phyloP scores from a whole-genome alignment of 2,797 vertebrate genomes.

The Halcyon chelicuti region DNA sequence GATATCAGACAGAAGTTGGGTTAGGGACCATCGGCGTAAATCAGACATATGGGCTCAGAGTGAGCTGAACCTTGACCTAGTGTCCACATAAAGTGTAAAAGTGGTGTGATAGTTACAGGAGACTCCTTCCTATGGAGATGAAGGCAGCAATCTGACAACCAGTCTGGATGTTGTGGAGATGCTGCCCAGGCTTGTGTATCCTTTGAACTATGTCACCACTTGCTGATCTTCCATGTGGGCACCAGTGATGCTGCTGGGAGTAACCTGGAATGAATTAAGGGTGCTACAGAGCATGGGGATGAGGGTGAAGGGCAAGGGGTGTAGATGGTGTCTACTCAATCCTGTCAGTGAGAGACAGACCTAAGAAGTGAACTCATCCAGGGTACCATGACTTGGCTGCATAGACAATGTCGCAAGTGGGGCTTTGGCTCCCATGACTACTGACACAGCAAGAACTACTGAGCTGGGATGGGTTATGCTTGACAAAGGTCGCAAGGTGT shows the following conservation, averaged over 20 bases:
- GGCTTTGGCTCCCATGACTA: background rate
- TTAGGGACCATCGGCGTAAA: background rate
- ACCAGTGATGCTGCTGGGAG: background rate
- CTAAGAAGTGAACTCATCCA: background rate
- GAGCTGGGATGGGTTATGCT: background rate
- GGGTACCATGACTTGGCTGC: background rate
- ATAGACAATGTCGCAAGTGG: background rate
- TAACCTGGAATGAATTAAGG: background rate
- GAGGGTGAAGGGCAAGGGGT: background rate
- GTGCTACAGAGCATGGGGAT: background rate
- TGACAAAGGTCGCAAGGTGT: background rate
- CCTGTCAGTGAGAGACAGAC: background rate
- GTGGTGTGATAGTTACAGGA: background rate
- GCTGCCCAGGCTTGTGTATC: background rate
- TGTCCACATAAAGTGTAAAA: background rate
- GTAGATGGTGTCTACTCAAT: background rate
- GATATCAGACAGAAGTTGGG: background rate
- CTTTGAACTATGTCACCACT: background rate
- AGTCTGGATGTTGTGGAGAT: background rate
- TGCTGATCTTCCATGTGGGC: background rate
- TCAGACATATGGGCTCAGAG: background rate
- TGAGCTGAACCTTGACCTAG: background rate
- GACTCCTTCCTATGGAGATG: background rate
- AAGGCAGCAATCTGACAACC: background rate
- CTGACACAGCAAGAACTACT: fast-evolving